Base-by-base conservation (phyloP, 2,888 invertebrate species). In the Hirtodrosophila trivittata region DNA sequence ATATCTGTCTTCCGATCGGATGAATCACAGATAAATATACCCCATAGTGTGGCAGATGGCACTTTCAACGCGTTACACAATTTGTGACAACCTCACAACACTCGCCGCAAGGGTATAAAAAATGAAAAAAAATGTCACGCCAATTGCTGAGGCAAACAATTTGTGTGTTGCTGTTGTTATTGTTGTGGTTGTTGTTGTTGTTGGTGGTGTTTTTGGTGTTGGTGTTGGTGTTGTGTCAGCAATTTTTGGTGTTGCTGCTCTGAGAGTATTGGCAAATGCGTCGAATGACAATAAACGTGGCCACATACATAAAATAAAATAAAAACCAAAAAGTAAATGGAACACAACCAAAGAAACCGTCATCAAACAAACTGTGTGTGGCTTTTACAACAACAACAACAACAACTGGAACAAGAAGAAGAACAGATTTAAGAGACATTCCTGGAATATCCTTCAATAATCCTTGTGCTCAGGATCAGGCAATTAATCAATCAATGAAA, bases 111-210 rank as follows among this genome's bases (percentile, higher is more conserved):
- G 13, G 12, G 35, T 3, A 32, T 18, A 32, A 37, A 18, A 18
- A 28, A 56, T 9, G 16, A 26, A 35, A 47, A 18, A 57, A 35
- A 64, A 38, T 65, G 67, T 56, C 52, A 63, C 52, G 54, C 66
- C 75, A 70, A 77, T 74, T 77, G 75, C 77, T 77, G 77, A 74
- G 67, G 56, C 75, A 77, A 67, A 74, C 76, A 74, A 67, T 74
- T 77, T 65, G 42, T 30, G 18, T 62, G 21, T 13, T 16, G 7
- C 16, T 50, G 33, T 51, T 65, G 28, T 39, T 66, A 47, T 33
- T 56, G 21, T 18, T 49, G 43, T 25, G 41, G 30, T 25, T 59
- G 52, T 28, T 49, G 30, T 43, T 39, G 38, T 18, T 54, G 52
- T 1, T 37, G 37, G 5, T 33, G 52, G 10, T 63, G 63, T 64